Evolutionary conservation across 2,113 vertebrate species (phyloP).

Genomic region (Coryphaenoides rupestris): DNA sequence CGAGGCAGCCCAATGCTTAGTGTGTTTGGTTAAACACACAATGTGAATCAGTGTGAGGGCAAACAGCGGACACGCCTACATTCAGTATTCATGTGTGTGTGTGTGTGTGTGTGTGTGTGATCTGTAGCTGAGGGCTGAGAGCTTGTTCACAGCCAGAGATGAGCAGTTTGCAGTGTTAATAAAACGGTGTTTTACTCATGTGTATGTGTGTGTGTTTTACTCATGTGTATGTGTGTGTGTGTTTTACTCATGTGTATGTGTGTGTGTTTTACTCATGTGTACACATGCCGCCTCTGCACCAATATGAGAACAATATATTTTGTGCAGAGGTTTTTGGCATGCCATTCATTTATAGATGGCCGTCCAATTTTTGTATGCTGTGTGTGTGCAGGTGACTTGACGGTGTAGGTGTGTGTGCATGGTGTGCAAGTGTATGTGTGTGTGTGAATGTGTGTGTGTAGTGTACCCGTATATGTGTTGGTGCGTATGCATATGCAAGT

Average conservation of each 20-base stretch:
- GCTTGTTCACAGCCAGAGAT: conserved; percentile 39
- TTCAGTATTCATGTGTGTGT: not conserved
- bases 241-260: not conserved
- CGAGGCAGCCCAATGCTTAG: no score
- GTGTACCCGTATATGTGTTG: not conserved
- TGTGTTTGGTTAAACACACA: not conserved
- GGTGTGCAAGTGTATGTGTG: not conserved
- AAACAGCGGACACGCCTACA: not conserved
- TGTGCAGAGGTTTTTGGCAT: no score
- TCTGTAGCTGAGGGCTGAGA: conserved; percentile 40
- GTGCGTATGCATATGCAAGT: not conserved
- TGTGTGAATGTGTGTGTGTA: not conserved
- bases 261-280: not conserved
- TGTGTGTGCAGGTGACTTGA: not conserved
- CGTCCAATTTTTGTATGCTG: not conserved
- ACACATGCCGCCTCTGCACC: not conserved
- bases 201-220: not conserved
- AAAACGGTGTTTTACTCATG: conserved; percentile 17
- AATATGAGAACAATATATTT: no score
- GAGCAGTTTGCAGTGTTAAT: conserved; percentile 28
- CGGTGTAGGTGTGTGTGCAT: not conserved
- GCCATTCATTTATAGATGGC: no score
- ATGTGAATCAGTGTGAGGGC: not conserved
- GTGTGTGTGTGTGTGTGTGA: conserved; percentile 13
- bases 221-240: not conserved